These are phyloP conservation scores for Latrodectus elegans DNA, from an alignment of 2,888 invertebrate genomes.

Conservation along the genomic window DNA sequence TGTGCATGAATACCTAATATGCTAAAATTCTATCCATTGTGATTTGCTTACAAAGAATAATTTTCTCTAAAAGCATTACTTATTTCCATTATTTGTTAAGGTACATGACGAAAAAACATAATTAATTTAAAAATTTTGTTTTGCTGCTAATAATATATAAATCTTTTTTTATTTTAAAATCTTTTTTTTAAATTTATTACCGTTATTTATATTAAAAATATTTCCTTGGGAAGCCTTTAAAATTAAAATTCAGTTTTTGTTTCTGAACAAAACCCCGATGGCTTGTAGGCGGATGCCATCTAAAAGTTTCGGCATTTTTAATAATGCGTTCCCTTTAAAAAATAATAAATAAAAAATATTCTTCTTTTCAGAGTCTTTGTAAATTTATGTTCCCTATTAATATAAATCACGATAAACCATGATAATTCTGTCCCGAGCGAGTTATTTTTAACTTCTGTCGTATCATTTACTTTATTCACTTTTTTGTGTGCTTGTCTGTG, in stretches of 20 bases:
- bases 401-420: slow-evolving; percentile 50
- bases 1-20: no score
- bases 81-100: no score
- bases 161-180: no score
- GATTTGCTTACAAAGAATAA: no score
- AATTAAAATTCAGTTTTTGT: slow-evolving; percentile 38
- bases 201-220: background rate
- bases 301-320: slow-evolving; percentile 34
- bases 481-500: slow-evolving; percentile 7
- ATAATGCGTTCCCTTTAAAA: slow-evolving; percentile 30
- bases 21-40: no score
- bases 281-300: slow-evolving; percentile 17
- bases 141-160: no score
- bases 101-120: no score
- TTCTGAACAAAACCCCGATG: background rate
- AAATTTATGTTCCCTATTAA: slow-evolving; percentile 49
- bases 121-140: no score
- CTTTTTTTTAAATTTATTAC: background rate
- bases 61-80: no score
- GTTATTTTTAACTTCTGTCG: slow-evolving; percentile 26
- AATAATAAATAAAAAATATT: background rate
- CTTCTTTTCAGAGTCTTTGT: slow-evolving; percentile 15
- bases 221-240: slow-evolving; percentile 15
- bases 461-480: slow-evolving; percentile 28
- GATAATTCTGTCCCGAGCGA: slow-evolving; percentile 20